These are phyloP conservation scores for Pterobdella sp. DNA, from an alignment of 2,888 invertebrate species.

Conservation along the genomic window DNA sequence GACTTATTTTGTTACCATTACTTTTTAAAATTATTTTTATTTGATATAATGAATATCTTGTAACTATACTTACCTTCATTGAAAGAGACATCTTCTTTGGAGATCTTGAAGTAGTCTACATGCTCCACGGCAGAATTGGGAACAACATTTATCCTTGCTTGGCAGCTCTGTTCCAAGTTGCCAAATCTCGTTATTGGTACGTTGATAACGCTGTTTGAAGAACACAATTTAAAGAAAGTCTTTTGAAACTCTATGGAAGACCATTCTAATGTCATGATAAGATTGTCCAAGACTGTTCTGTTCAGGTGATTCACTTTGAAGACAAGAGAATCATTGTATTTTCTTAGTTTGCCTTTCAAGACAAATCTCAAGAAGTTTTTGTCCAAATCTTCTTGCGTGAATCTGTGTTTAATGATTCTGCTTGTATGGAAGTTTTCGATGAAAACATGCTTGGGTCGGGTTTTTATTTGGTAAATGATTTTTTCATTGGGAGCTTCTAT, in stretches of 20 bases:
- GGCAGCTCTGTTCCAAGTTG: slow-evolving; percentile 40
- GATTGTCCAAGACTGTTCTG: slow-evolving; percentile 43
- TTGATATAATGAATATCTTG: too few relatives aligned
- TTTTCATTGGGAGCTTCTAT: slow-evolving; percentile 42
- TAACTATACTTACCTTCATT: slow-evolving; percentile 24
- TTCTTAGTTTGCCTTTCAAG: slow-evolving; percentile 41
- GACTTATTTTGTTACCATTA: too few relatives aligned
- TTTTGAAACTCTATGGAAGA: slow-evolving; percentile 43
- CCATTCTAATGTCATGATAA: slow-evolving; percentile 38
- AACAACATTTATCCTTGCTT: slow-evolving; percentile 43
- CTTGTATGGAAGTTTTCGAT: slow-evolving; percentile 46
- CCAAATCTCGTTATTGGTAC: slow-evolving; percentile 42
- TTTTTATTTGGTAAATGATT: slow-evolving; percentile 44
- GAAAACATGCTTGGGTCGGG: slow-evolving; percentile 45
- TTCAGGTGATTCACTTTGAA: slow-evolving; percentile 45
- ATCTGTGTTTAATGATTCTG: slow-evolving; percentile 42
- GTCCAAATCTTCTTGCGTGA: slow-evolving; percentile 49
- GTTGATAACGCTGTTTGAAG: slow-evolving; percentile 44
- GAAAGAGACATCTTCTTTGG: slow-evolving; percentile 23
- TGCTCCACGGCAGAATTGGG: slow-evolving; percentile 44
- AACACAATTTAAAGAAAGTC: slow-evolving; percentile 46
- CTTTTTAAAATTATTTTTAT: too few relatives aligned
- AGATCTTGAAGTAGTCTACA: slow-evolving; percentile 43
- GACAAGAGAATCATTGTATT: slow-evolving; percentile 46
- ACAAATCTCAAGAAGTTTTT: slow-evolving; percentile 45